These are phyloP conservation scores for Monodelphis domestica DNA, from an alignment of 2,797 vertebrate genomes.

Conservation along the genomic window DNA sequence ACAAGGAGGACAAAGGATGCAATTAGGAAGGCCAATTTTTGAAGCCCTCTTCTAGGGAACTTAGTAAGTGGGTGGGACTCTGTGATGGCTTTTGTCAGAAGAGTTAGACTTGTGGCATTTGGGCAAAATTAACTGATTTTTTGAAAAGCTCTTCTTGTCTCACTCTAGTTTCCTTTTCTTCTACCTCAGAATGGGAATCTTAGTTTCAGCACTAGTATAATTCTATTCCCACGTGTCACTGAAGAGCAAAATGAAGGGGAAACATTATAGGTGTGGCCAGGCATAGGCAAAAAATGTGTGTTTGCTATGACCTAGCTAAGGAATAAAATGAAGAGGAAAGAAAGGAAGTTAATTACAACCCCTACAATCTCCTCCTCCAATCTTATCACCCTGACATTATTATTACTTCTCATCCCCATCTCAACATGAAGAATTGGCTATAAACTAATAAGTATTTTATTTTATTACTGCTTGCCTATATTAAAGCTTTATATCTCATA, in stretches of 20 bases:
- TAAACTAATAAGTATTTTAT: background rate
- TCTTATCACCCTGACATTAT: background rate
- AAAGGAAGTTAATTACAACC: slow-evolving; percentile 4
- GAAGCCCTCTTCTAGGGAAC: background rate
- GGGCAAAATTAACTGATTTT: background rate
- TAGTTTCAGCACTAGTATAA: background rate
- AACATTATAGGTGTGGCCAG: background rate
- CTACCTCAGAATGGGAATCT: background rate
- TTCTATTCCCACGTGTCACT: background rate
- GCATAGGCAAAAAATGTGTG: background rate
- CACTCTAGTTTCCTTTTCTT: background rate
- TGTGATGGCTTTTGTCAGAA: background rate
- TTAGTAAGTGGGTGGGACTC: background rate
- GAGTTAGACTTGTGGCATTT: background rate
- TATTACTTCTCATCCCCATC: background rate
- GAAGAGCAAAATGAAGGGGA: background rate
- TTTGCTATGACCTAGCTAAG: background rate
- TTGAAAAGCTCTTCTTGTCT: background rate
- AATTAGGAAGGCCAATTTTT: slow-evolving; percentile 21
- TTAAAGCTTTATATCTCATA: background rate
- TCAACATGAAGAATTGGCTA: background rate
- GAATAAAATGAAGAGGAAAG: background rate
- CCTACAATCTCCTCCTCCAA: background rate
- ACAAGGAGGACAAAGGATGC: slow-evolving; percentile 12
- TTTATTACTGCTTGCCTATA: background rate